phyloP scores from a whole-genome alignment of 2,113 vertebrate species.

The Chascanopsetta lugubris region DNA sequence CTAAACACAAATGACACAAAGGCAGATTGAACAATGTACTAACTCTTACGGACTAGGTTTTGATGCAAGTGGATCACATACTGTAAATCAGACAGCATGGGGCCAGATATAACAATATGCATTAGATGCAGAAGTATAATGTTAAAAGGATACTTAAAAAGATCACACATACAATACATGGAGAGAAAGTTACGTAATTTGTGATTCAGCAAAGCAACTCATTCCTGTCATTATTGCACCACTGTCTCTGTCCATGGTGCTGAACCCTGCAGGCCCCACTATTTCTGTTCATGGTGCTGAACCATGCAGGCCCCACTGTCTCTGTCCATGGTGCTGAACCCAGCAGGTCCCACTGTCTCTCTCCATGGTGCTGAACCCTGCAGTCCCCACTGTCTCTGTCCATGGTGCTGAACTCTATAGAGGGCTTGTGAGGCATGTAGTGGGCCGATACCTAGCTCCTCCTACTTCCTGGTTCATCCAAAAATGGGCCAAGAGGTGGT shows the following conservation, averaged over 20 bases:
- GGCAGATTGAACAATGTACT: neutral
- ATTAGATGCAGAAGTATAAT: neutral
- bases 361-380: no score
- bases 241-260: slow-evolving; percentile 36
- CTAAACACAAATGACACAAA: neutral
- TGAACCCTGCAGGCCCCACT: slow-evolving; percentile 33
- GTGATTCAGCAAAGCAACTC: neutral
- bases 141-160: neutral
- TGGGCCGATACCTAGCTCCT: no score
- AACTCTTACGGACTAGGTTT: neutral
- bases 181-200: neutral
- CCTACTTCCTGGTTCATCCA: no score
- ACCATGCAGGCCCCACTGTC: slow-evolving; percentile 5
- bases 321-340: slow-evolving; percentile 46
- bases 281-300: slow-evolving; percentile 9
- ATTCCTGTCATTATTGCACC: neutral
- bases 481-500: no score
- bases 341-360: slow-evolving; percentile 1
- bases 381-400: no score
- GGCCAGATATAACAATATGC: neutral
- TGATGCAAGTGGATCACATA: neutral
- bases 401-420: no score
- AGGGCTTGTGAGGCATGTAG: no score
- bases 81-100: neutral
- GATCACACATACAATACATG: neutral